These are phyloP conservation scores for Cariama cristata DNA, from an alignment of 2,113 vertebrate species.

Conservation along the genomic window DNA sequence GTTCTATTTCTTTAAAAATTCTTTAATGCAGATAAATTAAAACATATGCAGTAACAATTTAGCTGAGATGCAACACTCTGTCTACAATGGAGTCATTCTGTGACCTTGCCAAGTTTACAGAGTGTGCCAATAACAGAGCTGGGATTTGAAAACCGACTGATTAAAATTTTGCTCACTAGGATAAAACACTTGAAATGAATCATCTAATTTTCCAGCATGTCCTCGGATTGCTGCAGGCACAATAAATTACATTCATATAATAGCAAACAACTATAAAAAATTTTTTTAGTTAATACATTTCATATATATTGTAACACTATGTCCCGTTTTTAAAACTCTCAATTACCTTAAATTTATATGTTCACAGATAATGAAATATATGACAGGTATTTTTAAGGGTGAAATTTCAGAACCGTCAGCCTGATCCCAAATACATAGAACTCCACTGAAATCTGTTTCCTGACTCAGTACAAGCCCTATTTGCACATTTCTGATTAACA, in stretches of 20 bases:
- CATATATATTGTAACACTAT: background rate
- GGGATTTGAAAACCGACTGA: slow-evolving; percentile 66
- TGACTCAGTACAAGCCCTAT: background rate
- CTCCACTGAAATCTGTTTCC: background rate
- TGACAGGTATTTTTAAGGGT: background rate
- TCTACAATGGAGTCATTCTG: slow-evolving; percentile 37
- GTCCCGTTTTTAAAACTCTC: background rate
- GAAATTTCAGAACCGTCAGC: background rate
- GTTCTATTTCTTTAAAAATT: slow-evolving; percentile 21
- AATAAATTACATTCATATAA: slow-evolving; percentile 67
- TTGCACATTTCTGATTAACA: background rate
- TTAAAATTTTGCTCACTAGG: slow-evolving; percentile 74
- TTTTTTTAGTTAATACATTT: slow-evolving; percentile 5
- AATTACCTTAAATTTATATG: background rate
- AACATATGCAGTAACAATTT: slow-evolving; percentile 2
- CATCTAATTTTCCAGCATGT: slow-evolving; percentile 69
- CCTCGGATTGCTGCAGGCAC: slow-evolving; percentile 55
- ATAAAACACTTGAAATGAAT: slow-evolving; percentile 77
- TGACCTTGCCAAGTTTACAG: slow-evolving; percentile 71
- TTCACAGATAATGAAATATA: background rate
- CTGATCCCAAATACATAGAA: background rate
- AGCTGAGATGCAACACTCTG: slow-evolving; percentile 1
- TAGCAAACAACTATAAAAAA: slow-evolving; percentile 60
- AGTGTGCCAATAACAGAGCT: slow-evolving; percentile 64
- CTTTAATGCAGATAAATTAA: background rate